These are phyloP conservation scores for rat (Rattus norvegicus) DNA, from an alignment of 2,113 vertebrate species.

Conservation along the genomic window GRCr8 NC_086036.1:57435001-57435500, in stretches of 20 bases:
- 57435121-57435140: constrained; percentile 47
- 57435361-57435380: not conserved
- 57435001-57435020: not conserved
- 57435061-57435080: constrained; percentile 52
- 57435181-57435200: not conserved
- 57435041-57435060: not conserved
- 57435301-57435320: not conserved
- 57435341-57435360: not conserved
- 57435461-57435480: not conserved
- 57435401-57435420: not conserved
- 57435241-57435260: constrained; percentile 20
- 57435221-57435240: constrained; percentile 1
- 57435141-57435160: constrained; percentile 42
- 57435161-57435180: constrained; percentile 59
- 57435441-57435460: not conserved
- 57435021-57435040: not conserved
- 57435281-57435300: constrained; percentile 36
- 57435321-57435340: constrained; percentile 37
- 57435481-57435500: not conserved
- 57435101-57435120: constrained; percentile 44
- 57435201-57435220: constrained; percentile 29
- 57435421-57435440: not conserved
- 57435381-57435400: not conserved
- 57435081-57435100: constrained; percentile 48
- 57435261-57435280: constrained; percentile 41